Conservation (phyloP, 2,113 vertebrate species). For the Mola mola region DNA sequence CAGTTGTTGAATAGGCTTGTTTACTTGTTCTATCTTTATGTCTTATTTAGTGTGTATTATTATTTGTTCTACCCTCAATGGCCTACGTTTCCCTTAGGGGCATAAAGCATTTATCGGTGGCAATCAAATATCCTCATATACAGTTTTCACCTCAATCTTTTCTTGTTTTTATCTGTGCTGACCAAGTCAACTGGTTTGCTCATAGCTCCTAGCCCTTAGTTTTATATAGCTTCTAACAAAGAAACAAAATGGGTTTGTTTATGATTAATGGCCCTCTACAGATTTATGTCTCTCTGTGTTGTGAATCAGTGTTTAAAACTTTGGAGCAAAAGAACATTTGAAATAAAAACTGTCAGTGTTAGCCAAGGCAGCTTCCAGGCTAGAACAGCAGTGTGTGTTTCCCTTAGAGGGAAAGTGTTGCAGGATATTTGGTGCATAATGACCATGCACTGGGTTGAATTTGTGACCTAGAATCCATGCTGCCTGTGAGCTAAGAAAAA, state of each 20-base stretch:
- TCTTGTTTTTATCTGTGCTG: slow-evolving; percentile 21
- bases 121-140: too few relatives aligned
- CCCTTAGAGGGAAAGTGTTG: background rate
- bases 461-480: background rate
- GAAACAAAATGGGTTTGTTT: slow-evolving; percentile 25
- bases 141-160: too few relatives aligned
- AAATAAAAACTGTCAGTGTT: background rate
- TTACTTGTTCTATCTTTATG: too few relatives aligned
- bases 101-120: background rate
- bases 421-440: slow-evolving; percentile 11
- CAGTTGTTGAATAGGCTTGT: too few relatives aligned
- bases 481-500: slow-evolving; percentile 5
- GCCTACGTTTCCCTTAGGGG: slow-evolving; percentile 1
- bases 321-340: slow-evolving; percentile 1
- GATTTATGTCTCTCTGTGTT: slow-evolving; percentile 12
- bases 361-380: background rate
- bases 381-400: slow-evolving; percentile 4
- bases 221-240: too few relatives aligned
- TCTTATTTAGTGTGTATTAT: background rate
- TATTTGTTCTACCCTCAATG: slow-evolving; percentile 3
- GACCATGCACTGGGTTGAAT: background rate
- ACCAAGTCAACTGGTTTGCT: slow-evolving; percentile 13
- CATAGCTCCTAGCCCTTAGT: background rate
- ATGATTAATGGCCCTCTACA: slow-evolving; percentile 33
- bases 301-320: slow-evolving; percentile 1